Base-by-base conservation (phyloP, 2,797 vertebrate species). In the Cuniculus paca region DNA sequence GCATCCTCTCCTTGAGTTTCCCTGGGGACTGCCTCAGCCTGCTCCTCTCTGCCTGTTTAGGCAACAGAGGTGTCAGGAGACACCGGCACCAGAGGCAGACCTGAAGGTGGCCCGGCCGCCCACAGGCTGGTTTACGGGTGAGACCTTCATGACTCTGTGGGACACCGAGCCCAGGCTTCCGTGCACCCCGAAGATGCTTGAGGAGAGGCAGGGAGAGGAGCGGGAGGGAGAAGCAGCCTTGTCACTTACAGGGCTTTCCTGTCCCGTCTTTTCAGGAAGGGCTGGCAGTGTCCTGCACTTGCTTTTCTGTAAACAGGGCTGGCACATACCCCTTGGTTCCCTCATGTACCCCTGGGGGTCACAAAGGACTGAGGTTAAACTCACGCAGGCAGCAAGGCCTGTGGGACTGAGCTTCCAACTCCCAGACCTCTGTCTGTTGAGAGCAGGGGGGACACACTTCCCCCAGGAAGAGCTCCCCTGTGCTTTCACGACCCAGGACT, bases 381-480 rank as follows among this genome's bases (percentile, higher is more conserved):
- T 60, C 58, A 36, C 39, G 36, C 54, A 31, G 74, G n/a, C 31
- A 68, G 48, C 10, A 6, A 19, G 48, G n/a, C n/a, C 5, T 82
- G n/a, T 16, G 75, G 52, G 83, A 72, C 50, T 81, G 12, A 2
- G 7, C 12, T 77, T 60, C 12, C 6, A 45, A 78, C 75, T 95
- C 22, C 36, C 72, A 58, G 36, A 19, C 60, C 82, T 58, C 70
- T 56, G 28, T 88, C 88, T 91, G 14, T 39, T 90, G 61, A 70
- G 81, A 92, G 61, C n/a, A 95, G 36, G 39, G 45, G 68, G 45
- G 68, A 19, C 50, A 48, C n/a, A 28, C 78, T 95, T 88, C 70
- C 82, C 61, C 52, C 54, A 92, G 28, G 42, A 91, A 52, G 31
- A 77, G 28, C n/a, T n/a, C 6, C 14, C n/a, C 36, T 78, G 6